These are phyloP conservation scores for Rhynchopsitta pachyrhyncha DNA, from an alignment of 2,113 vertebrate species.

Conservation along the genomic window DNA sequence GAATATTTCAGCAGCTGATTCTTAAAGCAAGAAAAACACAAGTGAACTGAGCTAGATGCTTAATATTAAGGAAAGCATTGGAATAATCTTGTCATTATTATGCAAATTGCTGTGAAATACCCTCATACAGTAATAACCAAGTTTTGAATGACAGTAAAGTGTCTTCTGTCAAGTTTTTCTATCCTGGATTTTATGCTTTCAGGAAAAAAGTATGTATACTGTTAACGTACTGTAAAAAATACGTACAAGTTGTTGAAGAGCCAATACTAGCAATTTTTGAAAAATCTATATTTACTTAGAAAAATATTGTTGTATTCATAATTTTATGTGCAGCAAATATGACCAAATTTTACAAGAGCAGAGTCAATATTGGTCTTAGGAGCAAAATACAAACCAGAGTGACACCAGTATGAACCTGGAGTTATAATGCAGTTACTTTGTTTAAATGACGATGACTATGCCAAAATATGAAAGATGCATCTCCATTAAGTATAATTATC, in stretches of 20 bases:
- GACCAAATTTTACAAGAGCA: background rate
- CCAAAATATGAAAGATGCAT: background rate
- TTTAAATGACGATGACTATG: background rate
- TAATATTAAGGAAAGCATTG: background rate
- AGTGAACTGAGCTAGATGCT: background rate
- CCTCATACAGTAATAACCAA: background rate
- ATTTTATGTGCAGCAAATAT: background rate
- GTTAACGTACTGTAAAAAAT: background rate
- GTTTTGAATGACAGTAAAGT: background rate
- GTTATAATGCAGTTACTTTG: background rate
- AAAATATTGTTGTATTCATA: background rate
- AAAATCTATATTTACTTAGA: background rate
- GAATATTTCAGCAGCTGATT: background rate
- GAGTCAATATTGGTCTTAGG: background rate
- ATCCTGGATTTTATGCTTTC: background rate
- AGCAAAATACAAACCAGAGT: background rate
- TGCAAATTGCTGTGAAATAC: background rate
- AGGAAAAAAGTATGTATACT: background rate
- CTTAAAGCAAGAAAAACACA: background rate
- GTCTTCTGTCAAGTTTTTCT: background rate
- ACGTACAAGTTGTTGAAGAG: background rate
- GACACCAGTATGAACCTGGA: background rate
- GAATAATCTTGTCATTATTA: background rate
- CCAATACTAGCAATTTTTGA: background rate
- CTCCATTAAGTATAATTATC: background rate